These are phyloP conservation scores for Leiothrix lutea DNA, from an alignment of 2,113 vertebrate species.

Conservation along the genomic window DNA sequence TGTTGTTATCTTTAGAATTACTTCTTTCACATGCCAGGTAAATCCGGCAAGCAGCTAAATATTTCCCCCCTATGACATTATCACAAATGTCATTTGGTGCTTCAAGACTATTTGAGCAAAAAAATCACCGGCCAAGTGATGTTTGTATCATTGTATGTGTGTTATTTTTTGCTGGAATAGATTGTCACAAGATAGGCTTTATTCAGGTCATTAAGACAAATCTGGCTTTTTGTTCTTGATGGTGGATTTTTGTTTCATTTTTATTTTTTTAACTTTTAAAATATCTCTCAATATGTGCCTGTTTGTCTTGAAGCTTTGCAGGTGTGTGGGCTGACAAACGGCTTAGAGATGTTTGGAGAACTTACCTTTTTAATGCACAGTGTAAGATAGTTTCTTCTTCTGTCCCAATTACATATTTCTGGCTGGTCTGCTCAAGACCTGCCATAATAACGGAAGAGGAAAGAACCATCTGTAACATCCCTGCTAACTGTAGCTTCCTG, in stretches of 20 bases:
- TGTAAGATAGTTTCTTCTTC: background rate
- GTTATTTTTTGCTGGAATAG: background rate
- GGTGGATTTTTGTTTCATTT: background rate
- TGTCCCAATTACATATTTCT: background rate
- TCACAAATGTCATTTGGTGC: slow-evolving; percentile 5
- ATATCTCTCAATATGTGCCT: background rate
- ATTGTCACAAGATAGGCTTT: background rate
- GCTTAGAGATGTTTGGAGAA: background rate
- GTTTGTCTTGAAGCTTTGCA: background rate
- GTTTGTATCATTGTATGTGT: background rate
- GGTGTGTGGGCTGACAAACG: background rate
- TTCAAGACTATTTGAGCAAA: slow-evolving; percentile 14
- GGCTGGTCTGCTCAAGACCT: background rate
- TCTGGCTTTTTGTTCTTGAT: background rate
- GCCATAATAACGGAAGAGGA: background rate
- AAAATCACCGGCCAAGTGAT: background rate
- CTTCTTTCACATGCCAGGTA: background rate
- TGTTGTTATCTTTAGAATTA: background rate
- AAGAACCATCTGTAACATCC: background rate
- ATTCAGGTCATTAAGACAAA: background rate
- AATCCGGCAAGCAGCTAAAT: slow-evolving; percentile 20
- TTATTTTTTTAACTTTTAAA: background rate
- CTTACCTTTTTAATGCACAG: background rate
- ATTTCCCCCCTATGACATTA: slow-evolving; percentile 13
- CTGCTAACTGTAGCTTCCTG: background rate